Base-by-base conservation (phyloP, 2,113 vertebrate genomes). In the Coptodon bakossiorum region DNA sequence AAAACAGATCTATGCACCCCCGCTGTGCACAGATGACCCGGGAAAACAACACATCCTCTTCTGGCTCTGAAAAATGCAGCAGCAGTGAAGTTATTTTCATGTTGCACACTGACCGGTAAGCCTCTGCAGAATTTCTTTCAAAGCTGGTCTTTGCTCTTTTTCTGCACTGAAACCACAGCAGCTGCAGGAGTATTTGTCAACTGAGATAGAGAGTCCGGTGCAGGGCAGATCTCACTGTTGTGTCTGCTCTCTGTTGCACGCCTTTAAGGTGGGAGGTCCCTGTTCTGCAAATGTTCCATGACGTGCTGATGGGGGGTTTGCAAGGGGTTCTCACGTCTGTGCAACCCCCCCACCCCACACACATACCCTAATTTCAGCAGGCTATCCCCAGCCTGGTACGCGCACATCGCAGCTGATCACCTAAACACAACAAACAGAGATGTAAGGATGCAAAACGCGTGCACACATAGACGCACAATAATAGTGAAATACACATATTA, bases 201-300 rank as follows among this genome's bases (percentile, higher is more conserved):
- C 89, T 84, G 90, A 93, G 91, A 81, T 78, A 52, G 56, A 52
- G 90, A 84, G 91, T 83, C 91, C 90, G 81, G 84, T 50, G 92
- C 86, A 83, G 86, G 87, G 66, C 84, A 84, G 80, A 14, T 88
- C 88, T 87, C 90, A 17, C 68, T 93, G 95, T 94, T 93, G 93
- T 92, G 94, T 94, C 93, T 92, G 85, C 91, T 88, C 89, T 57
- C 88, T 59, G 93, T n/a, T 83, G 95, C 93, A 92, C 95, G 94
- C 94, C 92, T 94, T 90, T 89, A 86, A 91, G 91, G 92, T 93
- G 94, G 96, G 95, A 93, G 95, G 93, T 92, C 82, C 92, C 92
- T 87, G 66, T 73, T 88, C 93, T 86, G 94, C 91, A 93, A 96
- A 96, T 95, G 94, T 96, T 96, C 95, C 93, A 95, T 96, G 94